Evolutionary conservation across 2,888 invertebrate genomes (phyloP).

Genomic region (Lithosia quadra): DNA sequence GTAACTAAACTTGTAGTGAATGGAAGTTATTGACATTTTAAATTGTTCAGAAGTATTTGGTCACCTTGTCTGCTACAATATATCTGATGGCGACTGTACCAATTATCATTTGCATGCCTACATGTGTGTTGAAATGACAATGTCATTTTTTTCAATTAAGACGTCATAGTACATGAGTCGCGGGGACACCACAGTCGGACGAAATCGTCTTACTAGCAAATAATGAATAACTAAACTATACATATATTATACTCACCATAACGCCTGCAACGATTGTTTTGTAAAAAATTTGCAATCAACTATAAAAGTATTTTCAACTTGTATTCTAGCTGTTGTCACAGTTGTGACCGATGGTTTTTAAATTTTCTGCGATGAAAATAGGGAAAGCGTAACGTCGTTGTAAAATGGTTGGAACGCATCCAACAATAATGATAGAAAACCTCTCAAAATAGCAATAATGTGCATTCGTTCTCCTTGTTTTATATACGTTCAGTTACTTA

Average conservation of each 20-base stretch:
- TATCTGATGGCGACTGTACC: too few relatives aligned
- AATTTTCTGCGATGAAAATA: constrained; percentile 86
- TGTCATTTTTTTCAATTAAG: too few relatives aligned
- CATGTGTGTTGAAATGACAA: too few relatives aligned
- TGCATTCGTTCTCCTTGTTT: constrained; percentile 63
- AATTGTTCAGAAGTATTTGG: too few relatives aligned
- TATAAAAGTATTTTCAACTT: constrained; percentile 84
- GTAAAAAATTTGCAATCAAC: constrained; percentile 78
- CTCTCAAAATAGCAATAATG: constrained; percentile 73
- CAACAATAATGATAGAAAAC: constrained; percentile 83
- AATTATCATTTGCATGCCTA: too few relatives aligned
- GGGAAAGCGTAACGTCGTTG: constrained; percentile 84
- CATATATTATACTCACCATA: constrained; percentile 1
- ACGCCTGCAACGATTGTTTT: constrained; percentile 24
- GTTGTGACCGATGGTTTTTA: constrained; percentile 85
- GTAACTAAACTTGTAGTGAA: too few relatives aligned
- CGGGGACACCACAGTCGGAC: not conserved
- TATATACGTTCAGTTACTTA: constrained; percentile 46
- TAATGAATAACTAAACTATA: not conserved
- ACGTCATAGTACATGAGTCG: not conserved
- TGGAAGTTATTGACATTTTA: too few relatives aligned
- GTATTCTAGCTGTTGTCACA: constrained; percentile 84
- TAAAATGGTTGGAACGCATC: constrained; percentile 79
- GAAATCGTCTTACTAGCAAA: not conserved
- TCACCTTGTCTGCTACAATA: too few relatives aligned